A percentile compares a stretch with the other conserved stretches of the same genome.
Evolutionary conservation across 2,113 vertebrate species (phyloP).

Genomic region (Heteronetta atricapilla): DNA sequence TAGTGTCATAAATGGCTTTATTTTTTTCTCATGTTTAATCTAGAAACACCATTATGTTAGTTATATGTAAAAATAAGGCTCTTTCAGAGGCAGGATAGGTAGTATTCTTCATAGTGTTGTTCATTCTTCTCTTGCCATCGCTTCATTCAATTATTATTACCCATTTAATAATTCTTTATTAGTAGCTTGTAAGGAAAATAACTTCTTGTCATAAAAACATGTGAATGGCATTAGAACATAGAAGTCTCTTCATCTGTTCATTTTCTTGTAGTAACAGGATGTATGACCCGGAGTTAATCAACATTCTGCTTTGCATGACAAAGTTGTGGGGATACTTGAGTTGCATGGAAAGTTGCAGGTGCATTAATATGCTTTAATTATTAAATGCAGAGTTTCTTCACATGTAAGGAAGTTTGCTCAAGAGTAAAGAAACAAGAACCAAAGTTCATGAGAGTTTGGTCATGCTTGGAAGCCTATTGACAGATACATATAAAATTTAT

Average conservation of each 20-base stretch:
- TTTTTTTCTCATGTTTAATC: neutral
- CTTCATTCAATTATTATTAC: neutral
- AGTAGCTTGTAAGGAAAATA: neutral
- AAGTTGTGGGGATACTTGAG: neutral
- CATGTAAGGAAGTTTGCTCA: neutral
- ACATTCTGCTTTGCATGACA: neutral
- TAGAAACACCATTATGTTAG: neutral
- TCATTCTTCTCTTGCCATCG: neutral
- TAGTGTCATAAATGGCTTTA: neutral
- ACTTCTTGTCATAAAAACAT: neutral
- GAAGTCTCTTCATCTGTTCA: neutral
- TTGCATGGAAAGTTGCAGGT: neutral
- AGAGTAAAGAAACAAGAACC: neutral
- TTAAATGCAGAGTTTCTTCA: neutral
- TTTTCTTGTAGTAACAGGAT: neutral
- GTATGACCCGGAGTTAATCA: neutral
- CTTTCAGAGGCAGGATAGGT: neutral
- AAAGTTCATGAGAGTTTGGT: neutral
- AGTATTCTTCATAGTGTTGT: no score
- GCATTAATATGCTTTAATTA: neutral
- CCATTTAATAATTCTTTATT: neutral
- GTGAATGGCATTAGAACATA: neutral
- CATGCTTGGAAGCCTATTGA: neutral
- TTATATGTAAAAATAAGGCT: neutral
- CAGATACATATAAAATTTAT: neutral